Evolutionary conservation across 2,797 vertebrate genomes (phyloP).

Genomic region (Pipistrellus kuhlii): DNA sequence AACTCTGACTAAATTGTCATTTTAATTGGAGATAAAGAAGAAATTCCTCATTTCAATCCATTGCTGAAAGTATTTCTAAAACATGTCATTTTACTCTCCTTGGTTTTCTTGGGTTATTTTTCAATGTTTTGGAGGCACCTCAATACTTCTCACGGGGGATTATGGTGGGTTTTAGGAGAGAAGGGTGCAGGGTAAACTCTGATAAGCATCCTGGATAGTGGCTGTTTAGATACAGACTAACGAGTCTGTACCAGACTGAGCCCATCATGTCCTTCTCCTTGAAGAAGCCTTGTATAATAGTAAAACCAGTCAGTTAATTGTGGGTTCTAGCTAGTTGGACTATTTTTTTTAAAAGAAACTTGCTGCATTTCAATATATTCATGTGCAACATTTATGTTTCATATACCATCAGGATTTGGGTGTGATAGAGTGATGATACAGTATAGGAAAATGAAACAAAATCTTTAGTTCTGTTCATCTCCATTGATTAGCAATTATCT

Average conservation of each 20-base stretch:
- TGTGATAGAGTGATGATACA: not conserved
- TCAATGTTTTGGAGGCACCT: not conserved
- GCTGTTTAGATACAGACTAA: not conserved
- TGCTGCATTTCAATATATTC: constrained; percentile 34
- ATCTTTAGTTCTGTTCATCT: not conserved
- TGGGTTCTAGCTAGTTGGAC: not conserved
- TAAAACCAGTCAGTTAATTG: not conserved
- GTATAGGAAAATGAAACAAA: not conserved
- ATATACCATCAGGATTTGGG: constrained; percentile 12
- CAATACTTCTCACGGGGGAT: not conserved
- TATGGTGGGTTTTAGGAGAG: not conserved
- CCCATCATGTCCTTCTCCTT: not conserved
- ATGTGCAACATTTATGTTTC: not conserved
- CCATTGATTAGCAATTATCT: constrained; percentile 1
- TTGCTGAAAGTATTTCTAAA: constrained; percentile 25
- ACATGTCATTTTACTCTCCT: not conserved
- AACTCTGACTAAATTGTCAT: constrained; percentile 2
- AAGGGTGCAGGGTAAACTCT: not conserved
- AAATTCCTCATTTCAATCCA: not conserved
- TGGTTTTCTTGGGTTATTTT: not conserved
- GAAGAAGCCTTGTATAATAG: not conserved
- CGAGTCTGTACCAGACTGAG: not conserved
- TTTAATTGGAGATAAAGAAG: constrained; percentile 18
- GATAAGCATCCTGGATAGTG: not conserved
- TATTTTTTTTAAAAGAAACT: constrained; percentile 41